Evolutionary conservation across 2,888 invertebrate species (phyloP).

Genomic region (Galerucella pusilla): DNA sequence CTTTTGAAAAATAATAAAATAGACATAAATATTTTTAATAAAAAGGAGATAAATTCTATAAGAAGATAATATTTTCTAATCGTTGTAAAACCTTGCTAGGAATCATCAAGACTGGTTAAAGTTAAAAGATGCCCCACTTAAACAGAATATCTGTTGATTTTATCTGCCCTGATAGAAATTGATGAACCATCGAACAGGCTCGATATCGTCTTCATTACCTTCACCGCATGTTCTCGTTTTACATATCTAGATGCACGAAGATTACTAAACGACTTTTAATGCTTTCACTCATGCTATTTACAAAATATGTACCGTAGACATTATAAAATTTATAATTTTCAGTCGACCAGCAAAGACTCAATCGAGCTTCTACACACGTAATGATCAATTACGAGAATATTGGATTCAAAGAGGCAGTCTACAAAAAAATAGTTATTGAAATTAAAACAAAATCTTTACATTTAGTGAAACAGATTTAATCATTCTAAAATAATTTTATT

Average conservation of each 20-base stretch:
- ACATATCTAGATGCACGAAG: slow-evolving; percentile 66
- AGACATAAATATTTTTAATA: not conserved
- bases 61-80: slow-evolving; percentile 8
- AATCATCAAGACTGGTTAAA: slow-evolving; percentile 32
- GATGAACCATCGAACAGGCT: slow-evolving; percentile 54
- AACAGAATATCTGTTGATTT: slow-evolving; percentile 51
- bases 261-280: slow-evolving; percentile 64
- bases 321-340: slow-evolving; percentile 51
- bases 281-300: slow-evolving; percentile 64
- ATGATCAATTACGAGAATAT: slow-evolving; percentile 56
- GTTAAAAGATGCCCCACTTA: slow-evolving; percentile 46
- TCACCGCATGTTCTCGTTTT: slow-evolving; percentile 64
- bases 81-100: slow-evolving; percentile 14
- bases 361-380: slow-evolving; percentile 60
- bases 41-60: not conserved
- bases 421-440: too few species aligned
- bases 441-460: too few species aligned
- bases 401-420: too few species aligned
- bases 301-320: slow-evolving; percentile 58
- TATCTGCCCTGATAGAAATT: slow-evolving; percentile 54
- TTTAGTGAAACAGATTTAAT: too few species aligned
- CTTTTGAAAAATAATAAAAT: not conserved
- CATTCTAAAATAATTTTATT: too few species aligned
- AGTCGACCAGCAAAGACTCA: slow-evolving; percentile 56
- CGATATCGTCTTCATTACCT: slow-evolving; percentile 62